phyloP scores from a whole-genome alignment of 2,888 invertebrate species.

The Rhyacophila evoluta region DNA sequence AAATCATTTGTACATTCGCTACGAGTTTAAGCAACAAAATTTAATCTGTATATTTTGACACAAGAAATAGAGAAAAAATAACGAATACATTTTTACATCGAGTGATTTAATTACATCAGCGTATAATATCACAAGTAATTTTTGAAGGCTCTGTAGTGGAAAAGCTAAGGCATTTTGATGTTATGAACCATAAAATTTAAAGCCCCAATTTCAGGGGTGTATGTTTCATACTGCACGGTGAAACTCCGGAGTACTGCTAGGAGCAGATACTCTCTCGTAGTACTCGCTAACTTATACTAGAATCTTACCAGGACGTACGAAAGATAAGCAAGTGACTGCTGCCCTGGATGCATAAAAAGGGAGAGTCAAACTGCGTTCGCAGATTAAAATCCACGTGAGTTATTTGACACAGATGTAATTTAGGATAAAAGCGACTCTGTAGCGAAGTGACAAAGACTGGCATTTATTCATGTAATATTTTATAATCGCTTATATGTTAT shows the following conservation, averaged over 20 bases:
- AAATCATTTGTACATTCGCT: too few relatives aligned
- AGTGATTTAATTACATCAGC: too few relatives aligned
- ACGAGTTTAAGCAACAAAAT: too few relatives aligned
- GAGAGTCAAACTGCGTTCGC: neutral
- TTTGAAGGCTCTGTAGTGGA: neutral
- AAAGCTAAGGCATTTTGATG: constrained; percentile 5
- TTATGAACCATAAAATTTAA: constrained; percentile 24
- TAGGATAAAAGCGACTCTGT: neutral
- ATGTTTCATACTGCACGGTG: constrained; percentile 6
- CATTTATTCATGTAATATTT: too few relatives aligned
- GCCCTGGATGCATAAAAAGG: neutral
- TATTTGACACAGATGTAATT: neutral
- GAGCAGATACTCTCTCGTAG: neutral
- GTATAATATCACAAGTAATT: too few relatives aligned
- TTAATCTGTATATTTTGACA: too few relatives aligned
- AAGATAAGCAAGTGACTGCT: constrained; percentile 2
- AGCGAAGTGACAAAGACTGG: neutral
- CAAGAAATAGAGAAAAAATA: too few relatives aligned
- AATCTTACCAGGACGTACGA: neutral
- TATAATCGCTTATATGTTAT: too few relatives aligned
- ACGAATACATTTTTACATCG: too few relatives aligned
- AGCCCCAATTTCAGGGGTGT: constrained; percentile 19
- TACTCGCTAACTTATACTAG: neutral
- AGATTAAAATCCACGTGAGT: neutral
- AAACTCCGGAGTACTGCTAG: neutral